Evolutionary conservation across 1,140 invertebrate genomes (phyloP).

Genomic region (Drosophila ohnishii): DNA sequence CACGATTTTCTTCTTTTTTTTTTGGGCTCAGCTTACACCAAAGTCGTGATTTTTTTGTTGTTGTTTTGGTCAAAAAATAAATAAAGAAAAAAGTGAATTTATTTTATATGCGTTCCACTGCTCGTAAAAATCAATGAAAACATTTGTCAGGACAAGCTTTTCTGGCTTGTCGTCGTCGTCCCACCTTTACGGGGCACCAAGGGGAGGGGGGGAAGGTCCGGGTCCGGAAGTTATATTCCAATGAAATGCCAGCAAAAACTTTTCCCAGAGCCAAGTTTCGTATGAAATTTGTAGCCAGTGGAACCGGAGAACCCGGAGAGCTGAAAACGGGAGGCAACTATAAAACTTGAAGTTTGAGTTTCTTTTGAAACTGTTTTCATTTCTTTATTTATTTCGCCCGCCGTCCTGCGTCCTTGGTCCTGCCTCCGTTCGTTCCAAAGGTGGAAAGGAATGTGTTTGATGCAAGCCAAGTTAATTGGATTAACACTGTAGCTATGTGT

Average conservation of each 20-base stretch:
- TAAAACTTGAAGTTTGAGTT: conserved; percentile 76
- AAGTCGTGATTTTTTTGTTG: conserved; percentile 23
- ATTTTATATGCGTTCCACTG: conserved; percentile 69
- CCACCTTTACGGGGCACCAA: too few relatives aligned
- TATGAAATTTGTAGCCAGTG: conserved; percentile 70
- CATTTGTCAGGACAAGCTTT: conserved; percentile 53
- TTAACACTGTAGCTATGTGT: conserved; percentile 55
- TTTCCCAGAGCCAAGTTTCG: conserved; percentile 63
- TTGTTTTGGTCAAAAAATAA: conserved; percentile 20
- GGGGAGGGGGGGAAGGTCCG: too few relatives aligned
- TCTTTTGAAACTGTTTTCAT: conserved; percentile 74
- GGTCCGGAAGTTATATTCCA: conserved; percentile 40
- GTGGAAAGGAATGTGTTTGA: conserved; percentile 68
- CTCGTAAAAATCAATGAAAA: conserved; percentile 80
- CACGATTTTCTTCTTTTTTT: background rate
- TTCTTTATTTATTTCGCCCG: conserved; percentile 48
- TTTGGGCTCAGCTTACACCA: conserved; percentile 18
- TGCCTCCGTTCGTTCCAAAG: conserved; percentile 7
- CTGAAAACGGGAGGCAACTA: conserved; percentile 48
- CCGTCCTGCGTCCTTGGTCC: conserved; percentile 7
- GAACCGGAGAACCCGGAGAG: conserved; percentile 16
- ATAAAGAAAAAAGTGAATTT: conserved; percentile 63
- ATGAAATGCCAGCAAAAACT: conserved; percentile 57
- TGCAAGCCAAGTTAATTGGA: conserved; percentile 74
- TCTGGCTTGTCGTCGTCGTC: conserved; percentile 21